These are phyloP conservation scores for Aricia agestis DNA, from an alignment of 1,140 invertebrate genomes.

Conservation along the genomic window DNA sequence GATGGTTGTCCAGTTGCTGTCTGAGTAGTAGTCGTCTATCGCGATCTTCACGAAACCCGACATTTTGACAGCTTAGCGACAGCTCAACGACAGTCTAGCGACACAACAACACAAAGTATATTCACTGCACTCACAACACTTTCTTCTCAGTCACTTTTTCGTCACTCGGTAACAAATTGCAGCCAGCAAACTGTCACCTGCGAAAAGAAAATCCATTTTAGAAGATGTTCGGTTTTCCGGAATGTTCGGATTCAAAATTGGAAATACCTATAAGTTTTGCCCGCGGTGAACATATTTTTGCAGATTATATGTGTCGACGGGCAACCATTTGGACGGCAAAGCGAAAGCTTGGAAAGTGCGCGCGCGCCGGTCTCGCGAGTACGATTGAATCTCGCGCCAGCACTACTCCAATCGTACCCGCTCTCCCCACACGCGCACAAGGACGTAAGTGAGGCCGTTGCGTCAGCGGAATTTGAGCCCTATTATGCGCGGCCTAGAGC, in stretches of 20 bases:
- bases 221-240: conserved; percentile 18
- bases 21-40: conserved; percentile 73
- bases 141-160: conserved; percentile 31
- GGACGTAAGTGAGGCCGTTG: conserved; percentile 45
- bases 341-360: conserved; percentile 66
- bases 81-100: conserved; percentile 22
- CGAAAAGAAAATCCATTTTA: conserved; percentile 26
- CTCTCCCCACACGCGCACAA: conserved; percentile 46
- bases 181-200: conserved; percentile 63
- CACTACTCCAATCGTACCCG: conserved; percentile 40
- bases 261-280: conserved; percentile 25
- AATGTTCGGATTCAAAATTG: not conserved
- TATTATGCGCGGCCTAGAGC: conserved; percentile 35
- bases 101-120: conserved; percentile 41
- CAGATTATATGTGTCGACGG: conserved; percentile 20
- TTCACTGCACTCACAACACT: conserved; percentile 38
- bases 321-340: conserved; percentile 52
- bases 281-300: conserved; percentile 18
- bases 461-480: conserved; percentile 40
- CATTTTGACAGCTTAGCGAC: conserved; percentile 58
- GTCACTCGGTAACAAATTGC: conserved; percentile 59
- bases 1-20: conserved; percentile 74
- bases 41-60: conserved; percentile 75
- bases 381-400: conserved; percentile 65
- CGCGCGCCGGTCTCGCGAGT: conserved; percentile 38